Evolutionary conservation across 2,888 invertebrate genomes (phyloP), one percentile per base, ranked within the genome.

Genomic region (Kryphioiulus occultus): DNA sequence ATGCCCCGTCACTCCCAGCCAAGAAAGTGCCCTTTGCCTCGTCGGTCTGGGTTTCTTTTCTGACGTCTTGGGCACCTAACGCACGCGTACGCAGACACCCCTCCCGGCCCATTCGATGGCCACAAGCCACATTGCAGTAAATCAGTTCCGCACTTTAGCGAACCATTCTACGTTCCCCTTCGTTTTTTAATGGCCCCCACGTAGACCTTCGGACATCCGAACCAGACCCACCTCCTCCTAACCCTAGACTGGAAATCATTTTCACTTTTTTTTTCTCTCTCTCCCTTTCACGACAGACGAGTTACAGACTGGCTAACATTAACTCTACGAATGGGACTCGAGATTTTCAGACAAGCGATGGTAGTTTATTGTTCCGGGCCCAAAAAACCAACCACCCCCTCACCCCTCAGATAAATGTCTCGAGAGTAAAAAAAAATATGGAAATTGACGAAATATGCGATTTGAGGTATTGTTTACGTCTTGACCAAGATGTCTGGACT

Each of bases 61-160:
- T 78, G 30, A 78, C 15, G 78, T 15, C 26, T 15, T 78, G 78
- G 78, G 26, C 78, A 78, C 30, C 53, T n/a, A 78, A 30, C 78
- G 78, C 78, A 78, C 78, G 78, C 78, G 78, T 30, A 78, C 30
- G 78, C 78, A 78, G 78, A 78, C 78, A 78, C 78, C 78, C 30
- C 78, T 30, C 78, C 78, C 7, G 68, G 68, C 26, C 68, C 68
- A 26, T 68, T 68, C 10, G 68, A 78, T 30, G 30, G 78, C 78
- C 78, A 78, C 78, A 78, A 78, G 78, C 78, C 78, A 78, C 78
- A 30, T 78, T 78, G 78, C 78, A 78, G 78, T 78, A 78, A 78
- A 78, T 78, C 78, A 78, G 78, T 78, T 78, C 26, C 78, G 78
- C 78, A 78, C 78, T 78, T 78, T 78, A 78, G 78, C 78, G 30